phyloP scores from a whole-genome alignment of 2,888 invertebrate genomes.

The Lapara coniferarum region DNA sequence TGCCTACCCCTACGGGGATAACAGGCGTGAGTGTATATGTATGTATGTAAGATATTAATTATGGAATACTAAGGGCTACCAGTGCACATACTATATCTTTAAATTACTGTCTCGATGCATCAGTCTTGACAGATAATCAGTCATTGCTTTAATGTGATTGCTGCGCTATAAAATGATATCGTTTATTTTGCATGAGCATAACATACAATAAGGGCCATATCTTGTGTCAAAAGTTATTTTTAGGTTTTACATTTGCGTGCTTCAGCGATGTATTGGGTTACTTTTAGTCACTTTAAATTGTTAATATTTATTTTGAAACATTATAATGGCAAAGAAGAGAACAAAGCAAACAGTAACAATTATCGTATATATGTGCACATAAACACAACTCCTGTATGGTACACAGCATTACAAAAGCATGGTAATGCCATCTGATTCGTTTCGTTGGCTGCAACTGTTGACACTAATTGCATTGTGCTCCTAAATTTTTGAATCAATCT shows the following conservation, averaged over 20 bases:
- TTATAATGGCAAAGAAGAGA: neutral
- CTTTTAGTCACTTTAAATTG: neutral
- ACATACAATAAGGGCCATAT: conserved; percentile 8
- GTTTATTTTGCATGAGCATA: conserved; percentile 5
- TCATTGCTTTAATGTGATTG: neutral
- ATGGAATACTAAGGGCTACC: conserved; percentile 4
- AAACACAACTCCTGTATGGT: neutral
- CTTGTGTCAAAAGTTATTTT: conserved; percentile 8
- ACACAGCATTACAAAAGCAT: conserved; percentile 42
- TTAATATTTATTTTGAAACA: conserved; percentile 2
- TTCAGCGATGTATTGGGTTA: no score
- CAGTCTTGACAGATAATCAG: conserved; percentile 3
- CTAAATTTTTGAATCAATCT: conserved; percentile 71
- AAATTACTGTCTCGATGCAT: neutral
- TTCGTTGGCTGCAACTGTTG: conserved; percentile 49
- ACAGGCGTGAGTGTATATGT: no score
- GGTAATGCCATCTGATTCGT: conserved; percentile 57
- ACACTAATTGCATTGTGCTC: conserved; percentile 54
- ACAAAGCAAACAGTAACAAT: conserved; percentile 3
- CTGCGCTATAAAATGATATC: neutral
- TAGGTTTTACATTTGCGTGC: neutral
- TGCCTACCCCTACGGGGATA: no score
- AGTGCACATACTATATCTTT: neutral
- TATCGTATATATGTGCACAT: conserved; percentile 3
- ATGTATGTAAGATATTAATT: no score